These are phyloP conservation scores for Tolmerus cingulatus DNA, from an alignment of 2,888 invertebrate species.

Conservation along the genomic window DNA sequence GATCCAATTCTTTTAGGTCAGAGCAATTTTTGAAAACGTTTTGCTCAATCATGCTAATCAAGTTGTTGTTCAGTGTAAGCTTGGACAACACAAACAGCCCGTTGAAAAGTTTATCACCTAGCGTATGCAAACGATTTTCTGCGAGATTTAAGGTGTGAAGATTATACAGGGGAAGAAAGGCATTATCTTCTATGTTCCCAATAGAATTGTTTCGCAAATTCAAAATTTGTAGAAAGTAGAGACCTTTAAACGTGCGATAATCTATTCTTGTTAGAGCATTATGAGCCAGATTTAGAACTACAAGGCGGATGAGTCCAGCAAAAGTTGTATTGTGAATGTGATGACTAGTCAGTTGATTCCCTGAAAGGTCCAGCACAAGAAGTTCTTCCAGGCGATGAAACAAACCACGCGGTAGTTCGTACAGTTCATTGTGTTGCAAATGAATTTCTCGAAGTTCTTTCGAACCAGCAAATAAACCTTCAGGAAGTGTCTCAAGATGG, in stretches of 20 bases:
- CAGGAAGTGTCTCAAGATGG: conserved; percentile 80
- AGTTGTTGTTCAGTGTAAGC: conserved; percentile 85
- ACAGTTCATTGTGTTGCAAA: conserved; percentile 84
- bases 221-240: conserved; percentile 85
- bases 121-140: conserved; percentile 82
- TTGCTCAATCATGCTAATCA: conserved; percentile 78
- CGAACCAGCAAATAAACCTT: conserved; percentile 81
- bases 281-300: conserved; percentile 84
- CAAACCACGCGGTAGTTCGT: conserved; percentile 80
- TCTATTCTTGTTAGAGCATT: conserved; percentile 85
- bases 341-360: conserved; percentile 84
- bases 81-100: conserved; percentile 84
- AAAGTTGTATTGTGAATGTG: conserved; percentile 89
- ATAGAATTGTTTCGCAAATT: conserved; percentile 87
- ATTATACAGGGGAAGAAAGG: conserved; percentile 87
- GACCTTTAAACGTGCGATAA: conserved; percentile 83
- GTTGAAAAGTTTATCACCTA: conserved; percentile 83
- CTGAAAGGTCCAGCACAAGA: conserved; percentile 82
- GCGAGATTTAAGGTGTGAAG: conserved; percentile 88
- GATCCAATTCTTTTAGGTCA: conserved; percentile 86
- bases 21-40: conserved; percentile 88
- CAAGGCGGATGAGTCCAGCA: conserved; percentile 81
- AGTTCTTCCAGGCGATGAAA: conserved; percentile 86
- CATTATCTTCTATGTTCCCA: conserved; percentile 86
- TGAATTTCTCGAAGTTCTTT: conserved; percentile 84